phyloP scores from a whole-genome alignment of 2,888 invertebrate species.

The Ophion obscuratus region DNA sequence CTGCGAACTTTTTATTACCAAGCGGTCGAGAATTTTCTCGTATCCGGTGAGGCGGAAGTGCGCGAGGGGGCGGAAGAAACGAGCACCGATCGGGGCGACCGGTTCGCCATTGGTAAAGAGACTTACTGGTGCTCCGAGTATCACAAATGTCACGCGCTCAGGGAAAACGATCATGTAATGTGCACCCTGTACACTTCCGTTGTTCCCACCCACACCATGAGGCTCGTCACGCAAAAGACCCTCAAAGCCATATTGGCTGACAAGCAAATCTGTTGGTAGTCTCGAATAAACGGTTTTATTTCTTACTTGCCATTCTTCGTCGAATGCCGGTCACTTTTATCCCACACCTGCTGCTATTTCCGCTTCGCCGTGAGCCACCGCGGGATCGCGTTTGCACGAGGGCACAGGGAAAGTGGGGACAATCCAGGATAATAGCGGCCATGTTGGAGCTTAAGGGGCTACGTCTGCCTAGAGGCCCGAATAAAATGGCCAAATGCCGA shows the following conservation, averaged over 20 bases:
- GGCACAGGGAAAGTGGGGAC: too few species aligned
- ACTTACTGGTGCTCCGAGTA: constrained; percentile 94
- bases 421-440: too few species aligned
- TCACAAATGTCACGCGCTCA: constrained; percentile 93
- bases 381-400: too few species aligned
- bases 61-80: constrained; percentile 60
- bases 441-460: too few species aligned
- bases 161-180: constrained; percentile 88
- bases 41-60: constrained; percentile 70
- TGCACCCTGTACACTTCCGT: constrained; percentile 90
- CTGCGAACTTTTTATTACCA: constrained; percentile 91
- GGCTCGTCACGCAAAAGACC: constrained; percentile 88
- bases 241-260: constrained; percentile 87
- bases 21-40: constrained; percentile 85
- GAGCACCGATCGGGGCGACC: constrained; percentile 36
- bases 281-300: neutral
- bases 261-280: constrained; percentile 90
- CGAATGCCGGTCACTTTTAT: neutral
- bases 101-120: constrained; percentile 85
- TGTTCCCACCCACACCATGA: constrained; percentile 91
- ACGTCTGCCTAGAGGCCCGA: too few species aligned
- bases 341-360: neutral
- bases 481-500: too few species aligned
- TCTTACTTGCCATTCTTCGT: neutral
- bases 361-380: too few species aligned